A percentile compares a stretch with the other conserved stretches of the same genome.
Evolutionary conservation across 2,113 vertebrate species (phyloP).

Genomic region (Pholis gunnellus): DNA sequence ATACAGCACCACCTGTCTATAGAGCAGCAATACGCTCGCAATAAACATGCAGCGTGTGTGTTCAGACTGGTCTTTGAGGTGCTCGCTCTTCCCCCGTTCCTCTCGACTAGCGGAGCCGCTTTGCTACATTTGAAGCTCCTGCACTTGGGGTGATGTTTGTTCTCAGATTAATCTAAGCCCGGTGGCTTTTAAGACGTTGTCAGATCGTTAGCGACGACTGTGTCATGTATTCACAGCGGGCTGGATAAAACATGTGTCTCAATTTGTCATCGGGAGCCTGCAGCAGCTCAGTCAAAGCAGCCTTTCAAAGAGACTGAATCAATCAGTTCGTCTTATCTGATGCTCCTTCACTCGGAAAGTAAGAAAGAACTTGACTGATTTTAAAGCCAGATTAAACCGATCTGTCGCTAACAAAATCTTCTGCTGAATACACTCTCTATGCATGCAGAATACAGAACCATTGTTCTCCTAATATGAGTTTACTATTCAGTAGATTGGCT

Average conservation of each 20-base stretch:
- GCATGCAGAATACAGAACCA: background rate
- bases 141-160: slow-evolving; percentile 69
- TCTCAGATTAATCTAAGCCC: slow-evolving; percentile 66
- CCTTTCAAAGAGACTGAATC: slow-evolving; percentile 60
- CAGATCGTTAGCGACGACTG: slow-evolving; percentile 67
- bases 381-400: slow-evolving; percentile 51
- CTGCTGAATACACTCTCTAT: background rate
- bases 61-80: slow-evolving; percentile 24
- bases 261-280: slow-evolving; percentile 69
- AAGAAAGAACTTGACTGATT: slow-evolving; percentile 50
- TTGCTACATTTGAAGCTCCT: slow-evolving; percentile 51
- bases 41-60: background rate
- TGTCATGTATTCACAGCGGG: slow-evolving; percentile 68
- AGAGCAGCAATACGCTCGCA: background rate
- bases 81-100: background rate
- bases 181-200: slow-evolving; percentile 59
- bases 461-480: slow-evolving; percentile 28
- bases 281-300: slow-evolving; percentile 57
- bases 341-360: slow-evolving; percentile 56
- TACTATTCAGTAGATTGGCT: slow-evolving; percentile 21
- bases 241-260: slow-evolving; percentile 65
- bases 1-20: slow-evolving; percentile 40
- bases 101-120: slow-evolving; percentile 9
- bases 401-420: slow-evolving; percentile 21
- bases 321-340: slow-evolving; percentile 70